Evolutionary conservation across 1,140 invertebrate species (phyloP).

Genomic region (Heliconius himera): DNA sequence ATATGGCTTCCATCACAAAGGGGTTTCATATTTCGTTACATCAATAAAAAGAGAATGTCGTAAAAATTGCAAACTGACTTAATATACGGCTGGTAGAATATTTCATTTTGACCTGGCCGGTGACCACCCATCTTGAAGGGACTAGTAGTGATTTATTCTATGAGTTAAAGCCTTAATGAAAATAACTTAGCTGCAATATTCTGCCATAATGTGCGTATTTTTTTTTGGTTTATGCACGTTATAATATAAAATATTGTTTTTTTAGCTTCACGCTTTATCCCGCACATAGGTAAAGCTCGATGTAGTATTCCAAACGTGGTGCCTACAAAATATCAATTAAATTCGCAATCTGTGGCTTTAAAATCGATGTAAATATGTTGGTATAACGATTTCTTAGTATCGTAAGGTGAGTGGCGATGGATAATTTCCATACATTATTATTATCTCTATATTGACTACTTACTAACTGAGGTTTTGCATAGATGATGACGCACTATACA

Average conservation of each 20-base stretch:
- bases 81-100: constrained; percentile 51
- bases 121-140: not conserved
- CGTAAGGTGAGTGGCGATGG: constrained; percentile 16
- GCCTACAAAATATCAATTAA: constrained; percentile 77
- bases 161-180: not conserved
- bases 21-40: constrained; percentile 67
- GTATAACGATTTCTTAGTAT: constrained; percentile 33
- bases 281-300: constrained; percentile 40
- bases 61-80: constrained; percentile 74
- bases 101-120: not conserved
- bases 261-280: no score
- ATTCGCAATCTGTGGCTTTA: constrained; percentile 29
- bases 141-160: not conserved
- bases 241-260: no score
- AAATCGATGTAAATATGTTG: constrained; percentile 30
- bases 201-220: not conserved
- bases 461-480: not conserved
- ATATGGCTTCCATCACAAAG: constrained; percentile 68
- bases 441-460: not conserved
- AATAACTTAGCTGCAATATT: constrained; percentile 7
- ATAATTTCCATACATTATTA: constrained; percentile 26
- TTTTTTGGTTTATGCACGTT: no score
- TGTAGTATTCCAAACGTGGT: constrained; percentile 16
- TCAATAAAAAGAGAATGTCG: constrained; percentile 59
- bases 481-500: not conserved